Evolutionary conservation across 2,797 vertebrate genomes (phyloP), one percentile per base, ranked within the genome.

Genomic region (Malurus splendens): DNA sequence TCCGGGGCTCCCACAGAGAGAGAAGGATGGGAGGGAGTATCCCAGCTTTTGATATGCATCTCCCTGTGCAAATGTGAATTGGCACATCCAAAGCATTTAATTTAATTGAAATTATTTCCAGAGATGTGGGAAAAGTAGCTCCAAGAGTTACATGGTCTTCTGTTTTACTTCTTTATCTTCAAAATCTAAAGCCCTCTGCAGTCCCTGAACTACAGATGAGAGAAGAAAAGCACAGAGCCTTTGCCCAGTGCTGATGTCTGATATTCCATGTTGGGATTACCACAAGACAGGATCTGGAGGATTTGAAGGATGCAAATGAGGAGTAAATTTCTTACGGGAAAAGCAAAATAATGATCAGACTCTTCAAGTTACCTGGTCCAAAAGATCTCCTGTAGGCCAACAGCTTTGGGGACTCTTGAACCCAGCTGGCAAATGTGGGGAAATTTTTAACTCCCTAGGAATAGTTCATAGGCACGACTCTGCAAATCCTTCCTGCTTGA

Each of bases 401-500:
- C 32, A 60, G 60, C 18, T 91, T 1, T 93, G 56, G 82, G 41
- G 64, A 50, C 18, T 60, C 60, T 57, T 73, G 62, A 84, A 61
- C 71, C 30, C 62, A 78, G 5, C 50, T 78, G 48, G 36, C 73
- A 79, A 54, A 11, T 56, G 20, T 66, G 18, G 39, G 36, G 24
- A 47, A 54, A 57, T 45, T 23, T 66, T 77, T 28, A 55, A 50
- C 50, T 90, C 59, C 73, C 45, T 47, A 14, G 66, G 32, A 77
- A 55, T 56, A 27, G 23, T 86, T 83, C 52, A 62, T 25, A 81
- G 52, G 56, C 30, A 42, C 1, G 1, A 59, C 90, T 55, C 84
- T 93, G 51, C 71, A 83, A 66, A 86, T 54, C 42, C 38, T 87
- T 93, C 73, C 70, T 90, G 73, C 51, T 38, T 75, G 70, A 89